Conservation (phyloP, 2,113 vertebrate species). For the Sceloporus tristichus region DNA sequence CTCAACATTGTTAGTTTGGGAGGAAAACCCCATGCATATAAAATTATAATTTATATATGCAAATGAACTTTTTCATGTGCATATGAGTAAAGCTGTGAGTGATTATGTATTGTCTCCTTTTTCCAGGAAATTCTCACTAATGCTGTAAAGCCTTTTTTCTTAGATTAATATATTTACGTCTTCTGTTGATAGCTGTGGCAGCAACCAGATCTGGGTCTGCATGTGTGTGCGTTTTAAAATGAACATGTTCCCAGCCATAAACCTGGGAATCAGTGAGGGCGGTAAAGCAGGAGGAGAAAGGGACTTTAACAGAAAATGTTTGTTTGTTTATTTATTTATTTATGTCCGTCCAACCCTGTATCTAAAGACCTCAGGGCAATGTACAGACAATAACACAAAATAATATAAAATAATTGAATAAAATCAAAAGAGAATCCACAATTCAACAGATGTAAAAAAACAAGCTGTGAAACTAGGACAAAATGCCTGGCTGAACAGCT, state of each 20-base stretch:
- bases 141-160: slow-evolving; percentile 6
- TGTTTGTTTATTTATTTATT: not conserved
- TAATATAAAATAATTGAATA: too few species aligned
- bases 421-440: too few species aligned
- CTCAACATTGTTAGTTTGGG: not conserved
- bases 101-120: not conserved
- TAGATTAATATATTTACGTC: not conserved
- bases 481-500: too few species aligned
- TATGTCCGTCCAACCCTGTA: not conserved
- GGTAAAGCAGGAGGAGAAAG: not conserved
- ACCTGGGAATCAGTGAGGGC: not conserved
- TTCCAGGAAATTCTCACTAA: slow-evolving; percentile 20
- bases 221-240: not conserved
- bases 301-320: not conserved
- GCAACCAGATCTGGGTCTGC: not conserved
- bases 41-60: slow-evolving; percentile 1
- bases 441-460: too few species aligned
- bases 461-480: too few species aligned
- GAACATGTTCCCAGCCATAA: not conserved
- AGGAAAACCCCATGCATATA: slow-evolving; percentile 10
- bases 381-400: too few species aligned
- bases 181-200: not conserved
- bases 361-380: not conserved
- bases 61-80: not conserved
- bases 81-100: slow-evolving; percentile 10